Evolutionary conservation across 2,888 invertebrate species (phyloP), one percentile per base, ranked within the genome.

Genomic region (Oxycera nigricornis): DNA sequence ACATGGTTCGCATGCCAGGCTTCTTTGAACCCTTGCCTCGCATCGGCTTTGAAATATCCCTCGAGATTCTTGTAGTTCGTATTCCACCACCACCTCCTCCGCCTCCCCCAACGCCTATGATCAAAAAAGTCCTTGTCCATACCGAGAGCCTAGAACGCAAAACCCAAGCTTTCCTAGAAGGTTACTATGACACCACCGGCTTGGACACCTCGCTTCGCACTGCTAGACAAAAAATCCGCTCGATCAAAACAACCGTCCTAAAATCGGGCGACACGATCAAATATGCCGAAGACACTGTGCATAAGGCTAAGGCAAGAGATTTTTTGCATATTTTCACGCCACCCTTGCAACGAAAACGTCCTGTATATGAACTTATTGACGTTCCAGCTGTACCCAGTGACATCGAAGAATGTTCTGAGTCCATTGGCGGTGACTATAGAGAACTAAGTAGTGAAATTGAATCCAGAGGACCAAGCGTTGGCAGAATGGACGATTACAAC

Each of bases 201-300:
- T 79, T 82, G 75, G 85, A 86, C 76, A 83, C 80, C 73, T 84
- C 85, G 61, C 77, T 86, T 73, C 82, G 83, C 76, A 84, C 82
- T 77, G 85, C 85, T 74, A 84, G 82, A 78, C 82, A 84, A 79
- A 86, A 86, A 78, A 83, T 86, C 46, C 83, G 85, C 73, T 82
- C 80, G 73, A 84, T 86, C 77, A 85, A 85, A 79, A 83, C 80
- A 59, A 81, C 84, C 41, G 83, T 86, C 22, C 78, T 84, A 30
- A 85, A 85, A 78, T 84, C 85, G 0, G 81, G 79, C 75, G 85
- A 85, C 77, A 82, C 83, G 7, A 82, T 84, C 30, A 85, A 83
- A 72, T 84, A 85, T 77, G 85, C 85, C 30, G 84, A 84, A 81
- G 85, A 86, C 77, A 86, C 85, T 41, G 84, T 86, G 46, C 81